Percentiles rank a stretch among this genome's conserved stretches.
Evolutionary conservation across 2,888 invertebrate genomes (phyloP).

Genomic region (Scaeva pyrastri): DNA sequence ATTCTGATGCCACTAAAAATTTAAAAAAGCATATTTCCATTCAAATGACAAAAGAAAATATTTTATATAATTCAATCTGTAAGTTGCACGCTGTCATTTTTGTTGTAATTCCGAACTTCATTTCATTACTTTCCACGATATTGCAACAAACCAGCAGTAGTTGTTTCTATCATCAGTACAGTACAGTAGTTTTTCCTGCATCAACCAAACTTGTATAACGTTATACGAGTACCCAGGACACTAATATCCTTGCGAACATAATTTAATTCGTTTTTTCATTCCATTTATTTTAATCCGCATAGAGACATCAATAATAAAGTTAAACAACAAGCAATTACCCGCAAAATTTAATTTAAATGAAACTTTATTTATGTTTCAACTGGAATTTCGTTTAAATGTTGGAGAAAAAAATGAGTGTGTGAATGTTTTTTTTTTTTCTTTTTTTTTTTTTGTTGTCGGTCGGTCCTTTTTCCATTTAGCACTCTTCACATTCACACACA

Average conservation of each 20-base stretch:
- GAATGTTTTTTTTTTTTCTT: not conserved
- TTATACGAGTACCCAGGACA: conserved; percentile 8
- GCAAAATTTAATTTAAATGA: conserved; percentile 74
- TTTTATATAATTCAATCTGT: conserved; percentile 32
- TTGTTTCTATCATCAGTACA: not conserved
- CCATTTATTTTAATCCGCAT: conserved; percentile 74
- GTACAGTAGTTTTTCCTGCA: not conserved
- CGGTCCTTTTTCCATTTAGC: conserved; percentile 18
- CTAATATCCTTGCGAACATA: conserved; percentile 16
- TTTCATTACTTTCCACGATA: conserved; percentile 27
- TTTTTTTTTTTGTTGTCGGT: conserved; percentile 9
- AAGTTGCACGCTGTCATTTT: not conserved
- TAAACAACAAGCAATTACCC: conserved; percentile 75
- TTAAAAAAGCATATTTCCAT: conserved; percentile 4
- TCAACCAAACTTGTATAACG: no score
- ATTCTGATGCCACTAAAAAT: not conserved
- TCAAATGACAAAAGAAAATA: not conserved
- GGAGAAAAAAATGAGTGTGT: conserved; percentile 17
- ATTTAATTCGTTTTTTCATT: conserved; percentile 60
- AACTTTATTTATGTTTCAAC: conserved; percentile 70
- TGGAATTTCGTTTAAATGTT: conserved; percentile 41
- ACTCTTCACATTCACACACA: not conserved
- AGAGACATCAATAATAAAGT: conserved; percentile 75
- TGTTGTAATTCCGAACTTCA: conserved; percentile 28
- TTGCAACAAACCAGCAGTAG: not conserved